Conservation (phyloP, 2,888 invertebrate species). For the Platypus cylindrus region DNA sequence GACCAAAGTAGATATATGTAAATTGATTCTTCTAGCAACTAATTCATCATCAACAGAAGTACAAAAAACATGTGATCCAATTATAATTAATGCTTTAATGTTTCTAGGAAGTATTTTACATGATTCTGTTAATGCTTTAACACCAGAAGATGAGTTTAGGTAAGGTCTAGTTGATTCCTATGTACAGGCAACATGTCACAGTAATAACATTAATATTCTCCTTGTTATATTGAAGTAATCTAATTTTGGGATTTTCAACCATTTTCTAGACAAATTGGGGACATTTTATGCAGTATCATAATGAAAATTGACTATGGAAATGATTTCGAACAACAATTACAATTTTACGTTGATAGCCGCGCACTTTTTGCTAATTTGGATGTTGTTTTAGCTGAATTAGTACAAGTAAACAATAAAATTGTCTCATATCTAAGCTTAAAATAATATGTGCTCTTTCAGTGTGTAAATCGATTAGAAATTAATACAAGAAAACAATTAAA, state of each 20-base stretch:
- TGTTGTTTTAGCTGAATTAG: constrained; percentile 68
- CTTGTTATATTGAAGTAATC: too few species aligned
- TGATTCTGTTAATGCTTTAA: constrained; percentile 84
- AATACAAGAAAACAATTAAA: constrained; percentile 54
- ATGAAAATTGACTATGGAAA: constrained; percentile 68
- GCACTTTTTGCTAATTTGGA: constrained; percentile 86
- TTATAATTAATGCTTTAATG: constrained; percentile 79
- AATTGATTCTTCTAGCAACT: constrained; percentile 56
- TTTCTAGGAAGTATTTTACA: constrained; percentile 81
- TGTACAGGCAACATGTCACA: too few species aligned
- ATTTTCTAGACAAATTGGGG: constrained; percentile 57
- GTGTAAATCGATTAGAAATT: constrained; percentile 65
- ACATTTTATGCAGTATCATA: constrained; percentile 69
- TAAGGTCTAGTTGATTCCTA: neutral
- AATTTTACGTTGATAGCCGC: constrained; percentile 87
- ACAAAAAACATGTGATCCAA: constrained; percentile 60
- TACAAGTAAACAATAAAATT: constrained; percentile 49
- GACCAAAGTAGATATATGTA: constrained; percentile 72
- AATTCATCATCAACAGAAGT: constrained; percentile 13
- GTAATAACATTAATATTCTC: neutral
- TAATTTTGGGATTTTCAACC: too few species aligned
- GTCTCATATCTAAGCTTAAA: neutral
- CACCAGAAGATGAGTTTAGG: constrained; percentile 77
- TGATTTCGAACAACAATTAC: constrained; percentile 83
- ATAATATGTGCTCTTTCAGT: constrained; percentile 7